Percentiles rank a stretch among this genome's conserved stretches.
These are phyloP conservation scores for Pseudomugil gertrudae DNA, from an alignment of 2,797 vertebrate species.

Conservation along the genomic window DNA sequence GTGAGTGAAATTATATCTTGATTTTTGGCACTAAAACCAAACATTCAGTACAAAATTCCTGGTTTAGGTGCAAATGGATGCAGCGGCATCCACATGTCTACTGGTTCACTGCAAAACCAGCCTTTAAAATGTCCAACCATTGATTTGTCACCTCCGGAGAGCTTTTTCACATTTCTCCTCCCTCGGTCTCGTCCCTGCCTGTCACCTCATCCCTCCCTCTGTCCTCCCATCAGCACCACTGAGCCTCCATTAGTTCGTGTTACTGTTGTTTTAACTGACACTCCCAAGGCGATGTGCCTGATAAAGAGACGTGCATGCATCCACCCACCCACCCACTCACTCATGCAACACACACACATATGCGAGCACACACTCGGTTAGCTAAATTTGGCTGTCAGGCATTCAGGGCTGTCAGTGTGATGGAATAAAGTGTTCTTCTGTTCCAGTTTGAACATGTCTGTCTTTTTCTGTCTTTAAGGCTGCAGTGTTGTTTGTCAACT, in stretches of 20 bases:
- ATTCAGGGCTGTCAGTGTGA: conserved; percentile 6
- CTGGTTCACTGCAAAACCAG: background rate
- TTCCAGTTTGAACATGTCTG: background rate
- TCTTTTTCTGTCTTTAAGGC: conserved; percentile 10
- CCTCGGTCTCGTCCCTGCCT: background rate
- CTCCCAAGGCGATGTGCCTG: conserved; percentile 2
- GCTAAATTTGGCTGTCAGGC: background rate
- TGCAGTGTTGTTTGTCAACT: background rate
- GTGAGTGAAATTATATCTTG: background rate
- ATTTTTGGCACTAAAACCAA: background rate
- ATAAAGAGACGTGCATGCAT: conserved; percentile 1
- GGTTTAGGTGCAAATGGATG: background rate
- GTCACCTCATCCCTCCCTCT: background rate
- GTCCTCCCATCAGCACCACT: conserved; percentile 2
- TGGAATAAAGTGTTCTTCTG: conserved; percentile 5
- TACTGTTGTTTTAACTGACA: conserved; percentile 3
- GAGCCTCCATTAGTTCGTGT: conserved; percentile 8
- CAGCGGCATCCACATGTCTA: background rate
- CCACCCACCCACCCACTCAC: background rate
- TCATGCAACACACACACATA: too few relatives aligned
- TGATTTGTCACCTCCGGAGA: background rate
- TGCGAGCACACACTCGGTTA: background rate
- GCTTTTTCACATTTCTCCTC: background rate
- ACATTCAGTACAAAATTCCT: background rate
- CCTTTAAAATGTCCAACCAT: background rate